Conservation (phyloP, 2,113 vertebrate species). For the Strix aluco region DNA sequence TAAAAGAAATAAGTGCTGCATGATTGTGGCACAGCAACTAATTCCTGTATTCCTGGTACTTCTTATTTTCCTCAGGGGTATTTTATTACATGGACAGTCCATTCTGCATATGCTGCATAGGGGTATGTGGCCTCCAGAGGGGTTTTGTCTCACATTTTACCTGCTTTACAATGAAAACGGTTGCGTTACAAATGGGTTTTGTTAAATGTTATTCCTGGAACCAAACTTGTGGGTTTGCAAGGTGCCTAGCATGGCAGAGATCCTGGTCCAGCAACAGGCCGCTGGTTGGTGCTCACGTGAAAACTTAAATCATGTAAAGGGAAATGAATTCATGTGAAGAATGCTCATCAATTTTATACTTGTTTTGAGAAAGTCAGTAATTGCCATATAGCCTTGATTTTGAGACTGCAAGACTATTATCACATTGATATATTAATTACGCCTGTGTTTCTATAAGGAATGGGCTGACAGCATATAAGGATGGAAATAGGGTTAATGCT, state of each 20-base stretch:
- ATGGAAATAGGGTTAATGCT: neutral
- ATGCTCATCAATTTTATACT: neutral
- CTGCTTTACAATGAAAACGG: rapidly evolving
- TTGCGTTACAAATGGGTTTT: neutral
- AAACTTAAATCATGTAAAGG: neutral
- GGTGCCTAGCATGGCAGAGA: neutral
- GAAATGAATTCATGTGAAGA: neutral
- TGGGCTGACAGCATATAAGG: neutral
- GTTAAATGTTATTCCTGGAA: neutral
- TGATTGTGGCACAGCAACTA: neutral
- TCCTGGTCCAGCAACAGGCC: neutral
- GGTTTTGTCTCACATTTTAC: neutral
- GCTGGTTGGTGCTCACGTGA: neutral
- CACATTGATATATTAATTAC: neutral
- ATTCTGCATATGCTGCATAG: neutral
- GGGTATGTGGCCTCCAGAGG: neutral
- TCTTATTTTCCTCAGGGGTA: neutral
- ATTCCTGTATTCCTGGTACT: neutral
- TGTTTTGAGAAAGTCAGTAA: neutral
- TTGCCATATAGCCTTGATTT: neutral
- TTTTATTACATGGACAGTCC: neutral
- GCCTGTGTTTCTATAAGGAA: neutral
- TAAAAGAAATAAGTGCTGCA: neutral
- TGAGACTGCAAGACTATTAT: neutral
- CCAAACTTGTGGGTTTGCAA: neutral